Evolutionary conservation across 2,113 vertebrate genomes (phyloP).

Genomic region (Chloroceryle aenea): DNA sequence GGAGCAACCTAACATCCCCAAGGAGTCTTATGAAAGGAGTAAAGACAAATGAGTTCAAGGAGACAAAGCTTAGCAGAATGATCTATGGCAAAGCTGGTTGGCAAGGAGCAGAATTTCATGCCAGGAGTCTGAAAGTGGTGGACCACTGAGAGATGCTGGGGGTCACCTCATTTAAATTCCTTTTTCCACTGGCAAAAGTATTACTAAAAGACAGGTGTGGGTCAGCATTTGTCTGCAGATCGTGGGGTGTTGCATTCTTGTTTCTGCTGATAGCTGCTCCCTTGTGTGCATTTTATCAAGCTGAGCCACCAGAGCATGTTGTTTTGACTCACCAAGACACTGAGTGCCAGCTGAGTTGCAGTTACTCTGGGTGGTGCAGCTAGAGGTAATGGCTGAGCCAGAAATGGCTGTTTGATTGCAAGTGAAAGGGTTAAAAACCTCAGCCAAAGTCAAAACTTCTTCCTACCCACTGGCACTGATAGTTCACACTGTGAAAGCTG

Average conservation of each 20-base stretch:
- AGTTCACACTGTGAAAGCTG: background rate
- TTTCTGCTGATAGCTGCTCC: background rate
- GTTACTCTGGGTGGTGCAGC: background rate
- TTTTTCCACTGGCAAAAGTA: background rate
- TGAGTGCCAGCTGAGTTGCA: rapidly evolving
- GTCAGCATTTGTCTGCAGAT: background rate
- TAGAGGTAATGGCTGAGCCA: rapidly evolving
- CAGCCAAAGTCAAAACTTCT: background rate
- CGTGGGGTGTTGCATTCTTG: rapidly evolving
- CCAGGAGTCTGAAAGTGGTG: background rate
- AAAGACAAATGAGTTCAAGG: background rate
- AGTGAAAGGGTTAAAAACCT: background rate
- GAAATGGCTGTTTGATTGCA: rapidly evolving
- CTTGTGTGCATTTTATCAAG: background rate
- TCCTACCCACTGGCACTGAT: background rate
- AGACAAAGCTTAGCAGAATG: background rate
- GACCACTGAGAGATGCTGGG: background rate
- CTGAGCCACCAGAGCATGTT: background rate
- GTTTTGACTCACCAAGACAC: rapidly evolving
- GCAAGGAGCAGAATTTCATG: background rate
- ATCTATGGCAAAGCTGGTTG: background rate
- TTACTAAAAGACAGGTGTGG: background rate
- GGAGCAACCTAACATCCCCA: background rate
- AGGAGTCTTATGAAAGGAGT: background rate
- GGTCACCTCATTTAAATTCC: background rate